Evolutionary conservation across 1,140 invertebrate species (phyloP).

Genomic region (Zaprionus davidi): DNA sequence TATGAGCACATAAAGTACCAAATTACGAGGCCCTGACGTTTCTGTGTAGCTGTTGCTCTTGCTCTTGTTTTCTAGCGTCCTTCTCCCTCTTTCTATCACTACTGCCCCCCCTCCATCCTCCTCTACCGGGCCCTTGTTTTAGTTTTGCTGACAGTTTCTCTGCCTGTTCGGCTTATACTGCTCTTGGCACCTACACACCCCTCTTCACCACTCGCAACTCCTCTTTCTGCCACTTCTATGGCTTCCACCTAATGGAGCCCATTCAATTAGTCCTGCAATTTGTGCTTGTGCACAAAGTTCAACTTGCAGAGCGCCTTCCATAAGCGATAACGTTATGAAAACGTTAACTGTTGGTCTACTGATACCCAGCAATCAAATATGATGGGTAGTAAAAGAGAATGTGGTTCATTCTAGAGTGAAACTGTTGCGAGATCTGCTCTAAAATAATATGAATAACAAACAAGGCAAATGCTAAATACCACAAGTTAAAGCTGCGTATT

Average conservation of each 20-base stretch:
- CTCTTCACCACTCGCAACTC: background rate
- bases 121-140: background rate
- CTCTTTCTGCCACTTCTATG: background rate
- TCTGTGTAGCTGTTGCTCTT: background rate
- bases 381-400: background rate
- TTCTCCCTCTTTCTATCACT: background rate
- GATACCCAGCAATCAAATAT: conserved; percentile 2
- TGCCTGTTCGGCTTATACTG: background rate
- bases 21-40: conserved; percentile 18
- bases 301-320: conserved; percentile 3
- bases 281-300: conserved; percentile 17
- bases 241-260: background rate
- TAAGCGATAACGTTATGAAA: conserved; percentile 12
- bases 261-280: conserved; percentile 30
- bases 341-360: background rate
- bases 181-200: background rate
- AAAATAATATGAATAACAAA: too few relatives aligned
- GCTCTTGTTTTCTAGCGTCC: background rate
- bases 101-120: background rate
- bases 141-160: background rate
- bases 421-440: too few relatives aligned
- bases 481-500: too few relatives aligned
- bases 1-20: conserved; percentile 37
- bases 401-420: background rate
- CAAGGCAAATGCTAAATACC: too few relatives aligned